These are phyloP conservation scores for Puntigrus tetrazona DNA, from an alignment of 2,113 vertebrate species.

Conservation along the genomic window DNA sequence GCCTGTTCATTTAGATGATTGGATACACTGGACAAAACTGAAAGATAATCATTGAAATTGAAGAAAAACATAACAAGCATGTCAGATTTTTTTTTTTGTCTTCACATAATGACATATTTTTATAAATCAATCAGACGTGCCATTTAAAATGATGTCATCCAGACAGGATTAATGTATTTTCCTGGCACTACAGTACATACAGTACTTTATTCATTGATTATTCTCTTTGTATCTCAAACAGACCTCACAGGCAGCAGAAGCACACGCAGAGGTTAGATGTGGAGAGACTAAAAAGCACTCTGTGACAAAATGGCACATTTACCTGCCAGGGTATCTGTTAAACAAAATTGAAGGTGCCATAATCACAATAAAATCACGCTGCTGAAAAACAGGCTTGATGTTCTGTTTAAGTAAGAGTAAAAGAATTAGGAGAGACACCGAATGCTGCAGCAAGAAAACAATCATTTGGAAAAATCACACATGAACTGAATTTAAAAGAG, in stretches of 20 bases:
- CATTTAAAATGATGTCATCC: background rate
- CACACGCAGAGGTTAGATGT: background rate
- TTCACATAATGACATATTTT: background rate
- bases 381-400: constrained; percentile 29
- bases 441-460: too few relatives aligned
- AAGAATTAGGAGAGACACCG: background rate
- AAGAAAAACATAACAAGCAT: background rate
- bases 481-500: too few relatives aligned
- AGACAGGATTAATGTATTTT: background rate
- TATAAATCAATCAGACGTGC: background rate
- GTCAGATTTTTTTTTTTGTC: background rate
- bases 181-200: background rate
- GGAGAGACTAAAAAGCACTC: constrained; percentile 28
- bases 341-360: constrained; percentile 41
- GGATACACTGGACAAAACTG: background rate
- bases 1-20: background rate
- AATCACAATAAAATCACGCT: constrained; percentile 62
- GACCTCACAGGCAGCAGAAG: background rate
- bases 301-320: constrained; percentile 55
- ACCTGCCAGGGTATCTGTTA: constrained; percentile 61
- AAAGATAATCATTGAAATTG: background rate
- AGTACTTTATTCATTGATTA: background rate
- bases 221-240: constrained; percentile 9
- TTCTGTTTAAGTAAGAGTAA: background rate
- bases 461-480: too few relatives aligned